Base-by-base conservation (phyloP, 1,140 invertebrate species). In the Condylostylus longicornis region DNA sequence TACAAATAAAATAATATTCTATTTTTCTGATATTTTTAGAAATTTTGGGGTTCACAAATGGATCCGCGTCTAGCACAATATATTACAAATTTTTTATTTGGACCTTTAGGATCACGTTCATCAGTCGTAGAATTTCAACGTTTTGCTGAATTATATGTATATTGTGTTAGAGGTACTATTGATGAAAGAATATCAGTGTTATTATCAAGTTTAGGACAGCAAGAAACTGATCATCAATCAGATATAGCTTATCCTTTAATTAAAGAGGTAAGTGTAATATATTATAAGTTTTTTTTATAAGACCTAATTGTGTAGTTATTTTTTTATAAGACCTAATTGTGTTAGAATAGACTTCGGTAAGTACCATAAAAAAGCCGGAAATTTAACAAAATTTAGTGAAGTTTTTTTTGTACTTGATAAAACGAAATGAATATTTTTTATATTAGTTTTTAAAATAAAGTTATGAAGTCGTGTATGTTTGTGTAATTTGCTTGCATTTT, bases 121-220 rank as follows among this genome's bases (percentile, higher is more conserved):
- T 43, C 49, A 0, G 62, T 64, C 4, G 67, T 68, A 3, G 70
- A 71, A 41, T 66, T 73, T 44, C 68, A 71, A 38, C 46, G 64
- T 41, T 73, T 71, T 46, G 70, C 70, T 3, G 70, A 73, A 44
- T 48, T 73, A 0, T 73, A 70, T 48, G 69, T 72, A 0, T 72
- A 63, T 47, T 70, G 69, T 49, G 68, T 70, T 12, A 57, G 70
- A 54, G 70, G 70, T 58, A 69, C 67, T 1, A 55, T 69, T 1
- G 70, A 72, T 41, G 69, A 72, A 46, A 60, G 68, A 40, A 57
- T 70, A 44, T 63, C 62, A 42, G 65, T 69, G 13, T 55, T 67
- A 4, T 63, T 71, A 42, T 66, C 65, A 42, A 69, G 68, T 38
- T 49, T 71, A 8, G 69, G 70, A 0, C 67, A 61, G 50, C 58